Conservation (phyloP, 1,140 invertebrate genomes). For the Babylonia areolata region DNA sequence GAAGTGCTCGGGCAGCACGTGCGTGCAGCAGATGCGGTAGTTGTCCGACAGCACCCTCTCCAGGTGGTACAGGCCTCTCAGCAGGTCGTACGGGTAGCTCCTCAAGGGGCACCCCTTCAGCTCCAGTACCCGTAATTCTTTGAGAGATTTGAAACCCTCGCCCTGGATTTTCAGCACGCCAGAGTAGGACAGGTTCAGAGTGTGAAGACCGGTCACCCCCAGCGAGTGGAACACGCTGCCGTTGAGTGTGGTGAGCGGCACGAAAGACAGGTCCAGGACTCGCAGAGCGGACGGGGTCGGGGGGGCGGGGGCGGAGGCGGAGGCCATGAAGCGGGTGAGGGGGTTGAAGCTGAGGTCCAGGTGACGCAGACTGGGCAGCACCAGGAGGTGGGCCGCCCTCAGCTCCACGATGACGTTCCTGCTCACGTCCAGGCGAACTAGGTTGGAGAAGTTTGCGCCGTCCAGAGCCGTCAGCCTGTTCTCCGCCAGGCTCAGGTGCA, state of each 20-base stretch:
- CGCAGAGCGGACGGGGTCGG: not conserved
- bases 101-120: slow-evolving; percentile 27
- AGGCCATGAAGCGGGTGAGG: not conserved
- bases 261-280: not conserved
- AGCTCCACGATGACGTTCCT: not conserved
- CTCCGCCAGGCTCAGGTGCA: not conserved
- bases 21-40: slow-evolving; percentile 55
- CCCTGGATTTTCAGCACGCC: not conserved
- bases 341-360: slow-evolving; percentile 3
- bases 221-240: not conserved
- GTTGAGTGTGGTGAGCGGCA: not conserved
- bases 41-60: slow-evolving; percentile 40
- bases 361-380: not conserved
- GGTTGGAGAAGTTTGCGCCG: slow-evolving; percentile 2
- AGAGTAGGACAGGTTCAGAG: slow-evolving; percentile 31
- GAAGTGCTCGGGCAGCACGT: slow-evolving; percentile 9
- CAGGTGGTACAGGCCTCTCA: slow-evolving; percentile 26
- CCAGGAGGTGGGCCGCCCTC: not conserved
- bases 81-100: slow-evolving; percentile 29
- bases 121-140: slow-evolving; percentile 13
- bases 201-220: slow-evolving; percentile 4
- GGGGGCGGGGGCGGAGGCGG: not conserved
- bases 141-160: slow-evolving; percentile 13
- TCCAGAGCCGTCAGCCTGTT: not conserved
- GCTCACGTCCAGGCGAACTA: not conserved